Evolutionary conservation across 2,797 vertebrate genomes (phyloP), one percentile per base, ranked within the genome.

Genomic region (Acridotheres tristis): DNA sequence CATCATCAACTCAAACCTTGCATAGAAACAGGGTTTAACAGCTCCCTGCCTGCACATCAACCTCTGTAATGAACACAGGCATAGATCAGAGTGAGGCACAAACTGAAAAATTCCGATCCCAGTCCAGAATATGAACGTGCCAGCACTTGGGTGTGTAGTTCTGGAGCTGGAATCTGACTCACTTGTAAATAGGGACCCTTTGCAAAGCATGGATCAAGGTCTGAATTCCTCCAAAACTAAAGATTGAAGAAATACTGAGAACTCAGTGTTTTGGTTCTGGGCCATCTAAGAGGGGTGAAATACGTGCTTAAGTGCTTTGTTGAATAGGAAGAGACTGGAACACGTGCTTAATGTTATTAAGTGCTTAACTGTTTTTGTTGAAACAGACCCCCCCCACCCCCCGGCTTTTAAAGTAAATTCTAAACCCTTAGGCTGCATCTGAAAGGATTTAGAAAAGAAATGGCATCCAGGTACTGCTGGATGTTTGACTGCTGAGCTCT

Each of bases 301-400:
- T 78, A 63, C 81, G 82, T 91, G 79, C 66, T 92, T 73, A 76
- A 93, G 62, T 88, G 75, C 79, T 97, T 94, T 85, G 81, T 78
- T 96, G 89, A 93, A 95, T 85, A 85, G 92, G 92, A 94, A 96
- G 94, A 92, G 92, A 88, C 87, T 91, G 47, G 77, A 96, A 85
- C 81, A 68, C 34, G 68, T 88, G 82, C 91, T 95, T 95, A 92
- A 96, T 75, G 92, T 95, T 96, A 96, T 95, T 96, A 95, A 93
- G 94, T 93, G 91, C 94, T 96, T 89, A 94, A 54, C 76, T 89
- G 91, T 7, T 96, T 96, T 85, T 95, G 89, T 92, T 90, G 82
- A 94, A 95, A 93, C 89, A 25, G 77, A 9, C 23, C 12, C 7
- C 51, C 65, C 73, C 9, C 42, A 10, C 5, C 10, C 45, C 20